Conservation (phyloP, 2,888 invertebrate species). For the Napeogenes sylphis region DNA sequence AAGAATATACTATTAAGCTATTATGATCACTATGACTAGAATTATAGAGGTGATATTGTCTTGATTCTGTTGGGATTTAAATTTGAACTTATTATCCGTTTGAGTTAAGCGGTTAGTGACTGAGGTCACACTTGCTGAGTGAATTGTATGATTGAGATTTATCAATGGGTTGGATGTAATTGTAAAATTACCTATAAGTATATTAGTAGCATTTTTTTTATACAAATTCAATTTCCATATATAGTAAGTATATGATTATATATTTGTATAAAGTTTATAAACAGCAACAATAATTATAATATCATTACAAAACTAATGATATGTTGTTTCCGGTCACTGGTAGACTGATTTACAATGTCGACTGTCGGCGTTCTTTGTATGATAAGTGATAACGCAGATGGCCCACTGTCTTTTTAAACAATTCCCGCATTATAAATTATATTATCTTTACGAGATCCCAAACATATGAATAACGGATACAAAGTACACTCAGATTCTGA, state of each 20-base stretch:
- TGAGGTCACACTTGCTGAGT: slow-evolving; percentile 45
- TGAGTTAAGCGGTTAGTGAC: slow-evolving; percentile 59
- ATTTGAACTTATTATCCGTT: slow-evolving; percentile 52
- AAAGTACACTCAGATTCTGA: too few relatives aligned
- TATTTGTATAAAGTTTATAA: not conserved
- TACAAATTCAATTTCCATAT: too few relatives aligned
- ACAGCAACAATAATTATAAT: slow-evolving; percentile 7
- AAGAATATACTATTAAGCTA: slow-evolving; percentile 11
- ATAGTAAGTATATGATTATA: too few relatives aligned
- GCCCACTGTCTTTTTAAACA: not conserved
- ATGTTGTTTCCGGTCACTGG: slow-evolving; percentile 18
- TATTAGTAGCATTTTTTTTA: not conserved
- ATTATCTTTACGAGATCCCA: not conserved
- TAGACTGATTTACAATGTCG: slow-evolving; percentile 16
- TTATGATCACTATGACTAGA: slow-evolving; percentile 5
- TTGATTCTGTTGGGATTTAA: not conserved
- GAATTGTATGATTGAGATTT: slow-evolving; percentile 31
- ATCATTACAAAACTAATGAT: slow-evolving; percentile 11
- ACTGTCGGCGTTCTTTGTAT: slow-evolving; percentile 4
- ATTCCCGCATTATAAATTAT: not conserved
- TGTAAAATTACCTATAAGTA: not conserved
- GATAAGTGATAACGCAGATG: slow-evolving; percentile 8
- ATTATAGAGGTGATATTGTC: slow-evolving; percentile 3
- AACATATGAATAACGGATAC: too few relatives aligned
- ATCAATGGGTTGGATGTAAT: slow-evolving; percentile 18